These are phyloP conservation scores for Zaprionus ghesquierei DNA, from an alignment of 1,140 invertebrate species.

Conservation along the genomic window DNA sequence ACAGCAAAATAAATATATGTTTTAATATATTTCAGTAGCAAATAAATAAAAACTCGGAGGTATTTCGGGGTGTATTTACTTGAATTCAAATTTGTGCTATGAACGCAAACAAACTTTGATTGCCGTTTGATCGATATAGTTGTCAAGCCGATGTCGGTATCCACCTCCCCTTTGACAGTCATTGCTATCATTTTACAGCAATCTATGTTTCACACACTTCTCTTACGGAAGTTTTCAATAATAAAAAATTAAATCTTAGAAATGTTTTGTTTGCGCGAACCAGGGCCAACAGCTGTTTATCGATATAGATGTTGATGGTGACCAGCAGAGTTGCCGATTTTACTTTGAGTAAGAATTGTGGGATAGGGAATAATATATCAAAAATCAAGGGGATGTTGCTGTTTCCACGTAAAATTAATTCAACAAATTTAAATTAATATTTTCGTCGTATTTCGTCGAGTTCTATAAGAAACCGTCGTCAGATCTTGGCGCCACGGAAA, in stretches of 20 bases:
- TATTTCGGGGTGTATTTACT: background rate
- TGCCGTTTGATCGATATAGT: constrained; percentile 1
- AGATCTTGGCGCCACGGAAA: too few relatives aligned
- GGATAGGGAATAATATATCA: too few relatives aligned
- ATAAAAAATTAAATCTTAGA: background rate
- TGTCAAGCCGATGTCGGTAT: background rate
- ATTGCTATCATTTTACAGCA: background rate
- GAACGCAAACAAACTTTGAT: background rate
- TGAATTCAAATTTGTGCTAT: too few relatives aligned
- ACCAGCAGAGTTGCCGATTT: background rate
- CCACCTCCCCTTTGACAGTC: background rate
- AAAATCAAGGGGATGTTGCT: too few relatives aligned
- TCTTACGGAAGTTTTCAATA: background rate
- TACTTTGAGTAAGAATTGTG: too few relatives aligned
- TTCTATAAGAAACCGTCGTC: too few relatives aligned
- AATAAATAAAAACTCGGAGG: background rate
- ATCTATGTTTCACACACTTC: background rate
- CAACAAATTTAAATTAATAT: too few relatives aligned
- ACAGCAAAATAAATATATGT: constrained; percentile 10
- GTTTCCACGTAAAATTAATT: too few relatives aligned
- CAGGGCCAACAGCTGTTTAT: background rate
- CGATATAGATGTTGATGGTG: background rate
- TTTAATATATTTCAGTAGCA: background rate
- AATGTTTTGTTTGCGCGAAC: background rate
- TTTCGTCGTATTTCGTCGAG: too few relatives aligned